A percentile compares a stretch with the other conserved stretches of the same genome.
Conservation (phyloP, 2,113 vertebrate genomes). For the Hassar affinis region DNA sequence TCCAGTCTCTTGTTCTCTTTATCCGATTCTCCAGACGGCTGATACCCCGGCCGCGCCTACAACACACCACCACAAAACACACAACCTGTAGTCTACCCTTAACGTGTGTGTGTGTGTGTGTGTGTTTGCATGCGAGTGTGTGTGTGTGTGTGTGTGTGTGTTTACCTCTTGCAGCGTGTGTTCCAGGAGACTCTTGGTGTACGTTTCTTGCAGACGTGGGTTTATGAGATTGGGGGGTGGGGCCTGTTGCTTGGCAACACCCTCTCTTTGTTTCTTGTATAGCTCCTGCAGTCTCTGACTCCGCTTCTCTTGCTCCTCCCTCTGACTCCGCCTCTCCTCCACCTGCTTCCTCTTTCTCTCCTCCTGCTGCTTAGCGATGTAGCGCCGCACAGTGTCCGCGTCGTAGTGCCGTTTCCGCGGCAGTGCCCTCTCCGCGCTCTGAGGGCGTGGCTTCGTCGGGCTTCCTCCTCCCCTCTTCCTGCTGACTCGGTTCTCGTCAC, state of each 20-base stretch:
- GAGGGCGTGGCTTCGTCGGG: conserved; percentile 74
- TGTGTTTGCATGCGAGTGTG: no score
- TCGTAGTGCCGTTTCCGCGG: conserved; percentile 90
- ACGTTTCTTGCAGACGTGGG: conserved; percentile 77
- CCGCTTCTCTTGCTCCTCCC: conserved; percentile 74
- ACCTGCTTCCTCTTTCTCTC: conserved; percentile 85
- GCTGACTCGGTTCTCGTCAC: conserved; percentile 34
- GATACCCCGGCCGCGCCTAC: conserved; percentile 81
- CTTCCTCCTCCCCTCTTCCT: conserved; percentile 61
- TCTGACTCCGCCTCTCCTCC: conserved; percentile 85
- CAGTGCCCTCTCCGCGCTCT: conserved; percentile 49
- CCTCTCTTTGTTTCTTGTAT: conserved; percentile 86
- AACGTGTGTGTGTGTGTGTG: background rate
- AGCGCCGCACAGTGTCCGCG: conserved; percentile 85
- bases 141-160: background rate
- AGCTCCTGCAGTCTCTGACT: conserved; percentile 88
- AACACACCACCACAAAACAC: conserved; percentile 15
- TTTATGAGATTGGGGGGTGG: conserved; percentile 68
- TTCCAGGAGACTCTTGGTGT: conserved; percentile 81
- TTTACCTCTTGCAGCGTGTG: conserved; percentile 61
- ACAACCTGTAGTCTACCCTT: background rate
- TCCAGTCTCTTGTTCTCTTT: conserved; percentile 94
- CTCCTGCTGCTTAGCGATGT: conserved; percentile 88
- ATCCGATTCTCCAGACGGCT: conserved; percentile 96
- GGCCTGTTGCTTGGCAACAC: conserved; percentile 68